Conservation (phyloP, 1,140 invertebrate genomes). For the Drosophila dunni region DNA sequence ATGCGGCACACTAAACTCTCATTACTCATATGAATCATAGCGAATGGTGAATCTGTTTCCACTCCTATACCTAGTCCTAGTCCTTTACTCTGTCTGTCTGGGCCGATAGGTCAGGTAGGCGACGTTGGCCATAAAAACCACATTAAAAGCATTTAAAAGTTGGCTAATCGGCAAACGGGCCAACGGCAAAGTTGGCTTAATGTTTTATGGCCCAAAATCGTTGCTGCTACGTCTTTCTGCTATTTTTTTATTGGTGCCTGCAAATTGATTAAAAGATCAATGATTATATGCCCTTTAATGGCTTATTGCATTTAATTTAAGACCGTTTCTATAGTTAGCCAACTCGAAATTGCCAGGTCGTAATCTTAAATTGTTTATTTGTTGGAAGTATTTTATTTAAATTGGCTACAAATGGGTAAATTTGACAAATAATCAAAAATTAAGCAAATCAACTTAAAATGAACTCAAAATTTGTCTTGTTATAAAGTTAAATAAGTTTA, state of each 20-base stretch:
- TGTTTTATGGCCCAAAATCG: slow-evolving; percentile 70
- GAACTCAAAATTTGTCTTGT: not conserved
- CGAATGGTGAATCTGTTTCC: not conserved
- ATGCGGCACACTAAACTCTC: slow-evolving; percentile 69
- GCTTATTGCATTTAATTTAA: slow-evolving; percentile 75
- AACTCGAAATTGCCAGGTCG: slow-evolving; percentile 22
- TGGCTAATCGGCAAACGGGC: slow-evolving; percentile 62
- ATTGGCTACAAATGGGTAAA: not conserved
- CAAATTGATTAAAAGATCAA: slow-evolving; percentile 83
- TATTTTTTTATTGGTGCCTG: slow-evolving; percentile 60
- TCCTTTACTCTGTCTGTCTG: not conserved
- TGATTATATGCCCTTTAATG: slow-evolving; percentile 78
- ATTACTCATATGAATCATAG: slow-evolving; percentile 72
- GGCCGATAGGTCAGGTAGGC: slow-evolving; percentile 26
- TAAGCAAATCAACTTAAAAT: too few species aligned
- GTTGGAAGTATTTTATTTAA: not conserved
- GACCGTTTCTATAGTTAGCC: slow-evolving; percentile 36
- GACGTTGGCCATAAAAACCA: slow-evolving; percentile 64
- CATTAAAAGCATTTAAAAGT: slow-evolving; percentile 83
- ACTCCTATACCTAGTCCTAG: not conserved
- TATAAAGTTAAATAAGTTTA: too few species aligned
- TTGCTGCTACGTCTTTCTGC: slow-evolving; percentile 11
- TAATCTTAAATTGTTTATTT: slow-evolving; percentile 1
- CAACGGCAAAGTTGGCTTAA: slow-evolving; percentile 63
- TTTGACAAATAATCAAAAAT: too few species aligned